phyloP scores from a whole-genome alignment of 2,113 vertebrate species.

The Calypte anna region DNA sequence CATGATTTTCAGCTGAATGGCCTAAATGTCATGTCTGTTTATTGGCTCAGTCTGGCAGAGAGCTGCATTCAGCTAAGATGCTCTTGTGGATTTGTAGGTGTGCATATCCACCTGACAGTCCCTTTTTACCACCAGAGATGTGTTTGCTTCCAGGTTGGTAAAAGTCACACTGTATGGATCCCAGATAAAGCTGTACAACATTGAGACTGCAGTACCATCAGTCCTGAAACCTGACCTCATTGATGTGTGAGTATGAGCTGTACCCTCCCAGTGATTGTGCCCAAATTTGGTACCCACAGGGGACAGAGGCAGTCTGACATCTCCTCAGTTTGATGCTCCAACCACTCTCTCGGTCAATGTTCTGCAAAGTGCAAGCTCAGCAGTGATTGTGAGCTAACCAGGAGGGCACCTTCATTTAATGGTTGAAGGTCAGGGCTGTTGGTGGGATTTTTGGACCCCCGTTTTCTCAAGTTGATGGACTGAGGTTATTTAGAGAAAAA shows the following conservation, averaged over 20 bases:
- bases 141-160: constrained; percentile 83
- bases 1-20: no score
- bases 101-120: no score
- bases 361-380: not conserved
- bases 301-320: fast-evolving
- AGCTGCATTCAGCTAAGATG: not conserved
- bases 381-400: not conserved
- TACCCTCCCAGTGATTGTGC: fast-evolving
- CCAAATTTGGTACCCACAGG: fast-evolving
- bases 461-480: not conserved
- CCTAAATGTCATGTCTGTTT: not conserved
- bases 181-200: constrained; percentile 94
- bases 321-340: not conserved
- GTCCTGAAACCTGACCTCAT: constrained; percentile 97
- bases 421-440: not conserved
- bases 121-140: not conserved
- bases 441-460: not conserved
- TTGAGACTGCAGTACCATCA: constrained; percentile 96
- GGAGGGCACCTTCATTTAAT: not conserved
- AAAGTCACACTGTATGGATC: constrained; percentile 95
- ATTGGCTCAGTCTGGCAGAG: not conserved
- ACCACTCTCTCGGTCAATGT: not conserved
- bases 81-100: not conserved
- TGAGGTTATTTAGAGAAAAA: not conserved
- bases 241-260: constrained; percentile 89